Percentiles rank a stretch among this genome's conserved stretches.
phyloP scores from a whole-genome alignment of 37 sponge, comb jelly and placozoan species.

The Hexactinellida sp. region DNA sequence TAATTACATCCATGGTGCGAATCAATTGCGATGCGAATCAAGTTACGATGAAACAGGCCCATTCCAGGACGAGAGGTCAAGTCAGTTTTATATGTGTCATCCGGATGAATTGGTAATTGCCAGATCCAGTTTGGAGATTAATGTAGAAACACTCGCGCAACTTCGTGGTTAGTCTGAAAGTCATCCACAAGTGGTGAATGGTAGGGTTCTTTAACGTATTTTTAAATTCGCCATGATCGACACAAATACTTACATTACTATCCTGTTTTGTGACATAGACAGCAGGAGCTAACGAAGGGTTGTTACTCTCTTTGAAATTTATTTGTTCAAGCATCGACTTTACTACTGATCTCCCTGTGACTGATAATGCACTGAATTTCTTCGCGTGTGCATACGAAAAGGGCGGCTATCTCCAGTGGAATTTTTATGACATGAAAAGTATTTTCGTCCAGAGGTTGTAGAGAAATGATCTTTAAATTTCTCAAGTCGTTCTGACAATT shows the following conservation, averaged over 20 bases:
- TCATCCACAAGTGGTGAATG: constrained; percentile 24
- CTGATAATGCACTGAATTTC: constrained; percentile 25
- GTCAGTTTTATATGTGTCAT: constrained; percentile 21
- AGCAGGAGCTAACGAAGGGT: constrained; percentile 47
- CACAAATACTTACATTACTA: constrained; percentile 20
- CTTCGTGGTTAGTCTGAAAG: background rate
- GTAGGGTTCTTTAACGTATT: constrained; percentile 14
- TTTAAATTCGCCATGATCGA: constrained; percentile 27
- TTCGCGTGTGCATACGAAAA: constrained; percentile 31
- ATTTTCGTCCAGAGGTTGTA: constrained; percentile 27
- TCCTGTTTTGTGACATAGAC: constrained; percentile 42
- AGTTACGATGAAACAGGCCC: constrained; percentile 26
- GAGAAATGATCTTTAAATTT: constrained; percentile 20
- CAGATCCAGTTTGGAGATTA: constrained; percentile 28
- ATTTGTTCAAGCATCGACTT: constrained; percentile 21
- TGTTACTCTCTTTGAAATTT: constrained; percentile 40
- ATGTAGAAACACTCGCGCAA: constrained; percentile 14
- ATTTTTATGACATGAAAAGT: constrained; percentile 27
- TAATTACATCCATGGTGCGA: constrained; percentile 18
- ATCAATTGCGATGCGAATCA: constrained; percentile 22
- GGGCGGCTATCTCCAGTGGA: constrained; percentile 16
- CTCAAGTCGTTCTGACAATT: background rate
- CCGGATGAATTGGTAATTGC: constrained; percentile 21
- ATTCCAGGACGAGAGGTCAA: constrained; percentile 18
- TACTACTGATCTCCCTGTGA: background rate